Conservation (phyloP, 2,113 vertebrate species). For the Dermatemys mawii region DNA sequence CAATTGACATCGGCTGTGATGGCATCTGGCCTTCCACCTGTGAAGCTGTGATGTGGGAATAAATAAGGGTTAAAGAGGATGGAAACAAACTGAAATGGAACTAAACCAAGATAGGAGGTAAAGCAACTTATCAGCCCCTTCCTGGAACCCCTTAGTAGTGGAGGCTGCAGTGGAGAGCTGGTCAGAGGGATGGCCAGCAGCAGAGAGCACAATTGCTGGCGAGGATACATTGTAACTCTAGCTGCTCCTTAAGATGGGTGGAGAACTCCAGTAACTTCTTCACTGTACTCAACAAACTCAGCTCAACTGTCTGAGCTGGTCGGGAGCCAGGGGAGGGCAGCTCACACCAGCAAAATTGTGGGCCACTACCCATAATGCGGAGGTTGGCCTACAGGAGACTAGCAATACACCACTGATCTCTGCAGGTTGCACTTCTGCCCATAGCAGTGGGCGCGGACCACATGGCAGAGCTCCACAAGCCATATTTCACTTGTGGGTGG, state of each 20-base stretch:
- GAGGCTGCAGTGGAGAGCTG: neutral
- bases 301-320: neutral
- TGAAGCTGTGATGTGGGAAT: conserved; percentile 83
- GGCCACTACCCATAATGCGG: neutral
- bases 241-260: neutral
- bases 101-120: neutral
- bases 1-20: conserved; percentile 86
- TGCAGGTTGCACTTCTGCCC: neutral
- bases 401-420: neutral
- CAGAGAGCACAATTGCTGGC: neutral
- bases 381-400: neutral
- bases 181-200: neutral
- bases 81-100: neutral
- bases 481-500: neutral
- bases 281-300: neutral
- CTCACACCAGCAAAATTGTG: neutral
- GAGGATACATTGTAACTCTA: neutral
- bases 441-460: neutral
- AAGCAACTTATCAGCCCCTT: neutral
- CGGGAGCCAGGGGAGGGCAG: neutral
- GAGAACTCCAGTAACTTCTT: neutral
- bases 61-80: conserved; percentile 77
- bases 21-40: conserved; percentile 84
- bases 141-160: neutral
- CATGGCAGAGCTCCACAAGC: neutral